phyloP scores from a whole-genome alignment of 2,797 vertebrate species.

The Pipistrellus kuhlii region DNA sequence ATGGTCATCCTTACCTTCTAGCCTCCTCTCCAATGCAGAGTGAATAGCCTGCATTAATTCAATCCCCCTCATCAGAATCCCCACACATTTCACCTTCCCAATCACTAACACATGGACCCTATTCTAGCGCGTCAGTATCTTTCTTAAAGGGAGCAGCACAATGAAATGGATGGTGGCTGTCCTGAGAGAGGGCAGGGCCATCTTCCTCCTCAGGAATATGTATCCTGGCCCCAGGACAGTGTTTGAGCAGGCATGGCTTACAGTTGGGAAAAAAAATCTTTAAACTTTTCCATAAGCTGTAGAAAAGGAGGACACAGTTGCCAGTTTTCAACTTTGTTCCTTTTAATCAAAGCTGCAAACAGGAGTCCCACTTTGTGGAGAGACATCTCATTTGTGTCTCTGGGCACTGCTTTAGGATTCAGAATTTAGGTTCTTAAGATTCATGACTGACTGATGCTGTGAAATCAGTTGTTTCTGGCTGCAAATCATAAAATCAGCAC shows the following conservation, averaged over 20 bases:
- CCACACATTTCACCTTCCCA: neutral
- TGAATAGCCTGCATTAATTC: neutral
- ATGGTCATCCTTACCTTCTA: neutral
- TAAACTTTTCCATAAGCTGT: neutral
- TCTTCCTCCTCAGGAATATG: neutral
- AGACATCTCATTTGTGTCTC: conserved; percentile 77
- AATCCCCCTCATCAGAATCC: neutral
- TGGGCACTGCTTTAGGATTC: conserved; percentile 63
- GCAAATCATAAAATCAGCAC: conserved; percentile 75
- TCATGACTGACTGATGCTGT: conserved; percentile 74
- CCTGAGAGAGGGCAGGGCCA: fast-evolving
- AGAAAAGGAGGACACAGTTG: neutral
- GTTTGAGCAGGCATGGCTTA: neutral
- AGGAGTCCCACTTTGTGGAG: conserved; percentile 53
- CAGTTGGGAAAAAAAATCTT: neutral
- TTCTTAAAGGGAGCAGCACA: neutral
- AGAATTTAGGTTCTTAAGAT: conserved; percentile 74
- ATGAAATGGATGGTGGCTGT: neutral
- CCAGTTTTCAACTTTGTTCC: conserved; percentile 15
- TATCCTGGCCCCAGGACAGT: neutral
- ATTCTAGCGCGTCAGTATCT: neutral
- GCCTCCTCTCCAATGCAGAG: no score
- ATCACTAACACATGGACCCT: neutral
- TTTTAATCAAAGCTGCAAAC: conserved; percentile 73
- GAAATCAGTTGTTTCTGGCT: conserved; percentile 79